phyloP scores from a whole-genome alignment of 2,888 invertebrate genomes.

The Tenthredo livida region DNA sequence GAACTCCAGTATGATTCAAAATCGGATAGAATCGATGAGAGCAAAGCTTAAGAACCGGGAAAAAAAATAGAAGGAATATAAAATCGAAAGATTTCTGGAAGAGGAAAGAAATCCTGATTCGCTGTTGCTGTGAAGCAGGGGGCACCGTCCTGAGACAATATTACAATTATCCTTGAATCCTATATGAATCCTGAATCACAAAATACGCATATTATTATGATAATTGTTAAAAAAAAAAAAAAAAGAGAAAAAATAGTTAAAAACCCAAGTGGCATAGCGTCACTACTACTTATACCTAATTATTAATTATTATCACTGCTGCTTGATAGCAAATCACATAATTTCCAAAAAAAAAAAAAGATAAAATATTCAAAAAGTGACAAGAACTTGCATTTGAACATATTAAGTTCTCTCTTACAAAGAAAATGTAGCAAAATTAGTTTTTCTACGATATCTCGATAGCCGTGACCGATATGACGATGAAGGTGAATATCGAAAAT shows the following conservation, averaged over 20 bases:
- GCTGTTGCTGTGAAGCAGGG: neutral
- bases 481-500: neutral
- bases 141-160: conserved; percentile 44
- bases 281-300: neutral
- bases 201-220: neutral
- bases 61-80: neutral
- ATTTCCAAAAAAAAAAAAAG: neutral
- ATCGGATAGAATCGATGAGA: neutral
- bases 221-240: neutral
- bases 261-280: neutral
- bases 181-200: neutral
- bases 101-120: neutral
- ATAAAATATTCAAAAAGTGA: neutral
- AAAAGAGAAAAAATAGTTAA: neutral
- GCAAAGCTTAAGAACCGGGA: neutral
- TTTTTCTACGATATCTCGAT: neutral
- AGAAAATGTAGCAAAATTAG: neutral
- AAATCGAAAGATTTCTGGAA: neutral
- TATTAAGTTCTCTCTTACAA: too few relatives aligned
- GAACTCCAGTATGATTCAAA: neutral
- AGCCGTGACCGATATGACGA: neutral
- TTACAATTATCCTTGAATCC: neutral
- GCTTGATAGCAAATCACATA: neutral
- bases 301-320: neutral
- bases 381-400: too few relatives aligned